A percentile compares a stretch with the other conserved stretches of the same genome.
Conservation (phyloP, 2,888 invertebrate species). For the Sicus ferrugineus region DNA sequence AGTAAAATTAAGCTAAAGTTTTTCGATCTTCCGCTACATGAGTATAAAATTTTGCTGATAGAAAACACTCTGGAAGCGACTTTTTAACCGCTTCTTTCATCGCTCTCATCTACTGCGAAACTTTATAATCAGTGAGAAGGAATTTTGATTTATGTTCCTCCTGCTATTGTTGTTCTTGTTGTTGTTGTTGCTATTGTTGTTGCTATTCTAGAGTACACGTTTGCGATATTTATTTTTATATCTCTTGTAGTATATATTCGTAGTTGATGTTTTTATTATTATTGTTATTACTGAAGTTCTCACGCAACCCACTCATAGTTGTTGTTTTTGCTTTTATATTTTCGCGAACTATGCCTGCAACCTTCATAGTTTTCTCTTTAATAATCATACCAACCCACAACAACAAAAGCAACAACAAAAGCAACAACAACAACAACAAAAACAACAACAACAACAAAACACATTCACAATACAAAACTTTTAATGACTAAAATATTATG, state of each 20-base stretch:
- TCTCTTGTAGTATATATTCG: neutral
- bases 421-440: neutral
- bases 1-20: no score
- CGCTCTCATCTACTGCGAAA: no score
- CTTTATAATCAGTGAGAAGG: neutral
- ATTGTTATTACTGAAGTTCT: no score
- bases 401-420: slow-evolving; percentile 8
- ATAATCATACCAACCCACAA: no score
- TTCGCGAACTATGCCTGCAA: no score
- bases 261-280: neutral
- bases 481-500: slow-evolving; percentile 38
- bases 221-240: neutral
- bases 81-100: no score
- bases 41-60: no score
- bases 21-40: no score
- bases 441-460: neutral
- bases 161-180: neutral
- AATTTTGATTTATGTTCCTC: neutral
- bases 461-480: slow-evolving; percentile 26
- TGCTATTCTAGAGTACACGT: neutral
- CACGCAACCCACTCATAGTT: neutral
- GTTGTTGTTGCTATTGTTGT: neutral
- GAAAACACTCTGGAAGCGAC: no score
- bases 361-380: no score
- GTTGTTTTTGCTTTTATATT: no score